phyloP scores from a whole-genome alignment of 2,113 vertebrate species.

The Genyomyrus donnyi region DNA sequence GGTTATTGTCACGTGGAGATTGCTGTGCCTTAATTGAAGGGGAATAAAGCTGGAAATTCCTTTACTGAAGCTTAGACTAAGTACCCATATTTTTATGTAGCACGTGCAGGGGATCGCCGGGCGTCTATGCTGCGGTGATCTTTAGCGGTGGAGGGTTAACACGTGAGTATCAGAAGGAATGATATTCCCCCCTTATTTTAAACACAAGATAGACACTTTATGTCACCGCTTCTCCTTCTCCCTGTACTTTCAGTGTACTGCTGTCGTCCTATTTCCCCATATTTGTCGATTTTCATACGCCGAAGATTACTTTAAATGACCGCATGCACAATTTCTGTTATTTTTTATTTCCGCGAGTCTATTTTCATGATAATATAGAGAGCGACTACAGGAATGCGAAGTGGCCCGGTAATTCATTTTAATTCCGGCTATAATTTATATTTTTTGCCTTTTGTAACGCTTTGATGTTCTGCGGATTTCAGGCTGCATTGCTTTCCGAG shows the following conservation, averaged over 20 bases:
- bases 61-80: background rate
- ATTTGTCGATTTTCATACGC: background rate
- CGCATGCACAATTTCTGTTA: constrained; percentile 26
- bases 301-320: constrained; percentile 10
- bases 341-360: constrained; percentile 13
- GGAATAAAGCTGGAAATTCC: constrained; percentile 6
- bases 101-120: background rate
- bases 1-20: background rate
- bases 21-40: background rate
- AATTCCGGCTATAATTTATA: constrained; percentile 39
- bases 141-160: background rate
- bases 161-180: constrained; percentile 8
- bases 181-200: constrained; percentile 13
- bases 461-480: constrained; percentile 28
- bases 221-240: background rate
- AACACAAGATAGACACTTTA: background rate
- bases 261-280: background rate
- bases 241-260: background rate
- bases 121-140: background rate
- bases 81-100: background rate
- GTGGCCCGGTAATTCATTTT: constrained; percentile 31
- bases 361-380: constrained; percentile 25
- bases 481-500: constrained; percentile 27
- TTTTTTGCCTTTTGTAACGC: constrained; percentile 15
- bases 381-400: constrained; percentile 5